These are phyloP conservation scores for Athetis lepigone DNA, from an alignment of 2,888 invertebrate species.

Conservation along the genomic window DNA sequence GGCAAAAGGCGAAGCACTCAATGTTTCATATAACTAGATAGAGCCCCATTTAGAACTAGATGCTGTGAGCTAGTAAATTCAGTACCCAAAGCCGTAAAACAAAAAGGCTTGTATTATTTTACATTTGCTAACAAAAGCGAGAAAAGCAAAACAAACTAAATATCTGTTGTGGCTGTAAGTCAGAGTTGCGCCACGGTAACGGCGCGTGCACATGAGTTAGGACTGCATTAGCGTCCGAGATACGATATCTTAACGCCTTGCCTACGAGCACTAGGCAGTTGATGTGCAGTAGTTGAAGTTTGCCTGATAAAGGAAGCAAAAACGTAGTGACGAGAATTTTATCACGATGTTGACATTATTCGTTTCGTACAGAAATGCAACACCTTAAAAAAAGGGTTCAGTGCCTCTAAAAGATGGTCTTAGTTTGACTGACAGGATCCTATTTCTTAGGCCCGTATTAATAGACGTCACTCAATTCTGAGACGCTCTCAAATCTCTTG, in stretches of 20 bases:
- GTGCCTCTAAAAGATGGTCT: too few relatives aligned
- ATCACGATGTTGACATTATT: too few relatives aligned
- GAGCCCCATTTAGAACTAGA: conserved; percentile 14
- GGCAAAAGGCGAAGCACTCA: not conserved
- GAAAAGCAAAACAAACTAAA: conserved; percentile 67
- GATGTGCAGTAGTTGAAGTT: conserved; percentile 52
- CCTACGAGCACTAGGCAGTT: conserved; percentile 51
- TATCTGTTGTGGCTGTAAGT: conserved; percentile 73
- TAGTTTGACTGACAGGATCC: too few relatives aligned
- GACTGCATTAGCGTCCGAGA: conserved; percentile 86
- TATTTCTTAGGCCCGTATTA: too few relatives aligned
- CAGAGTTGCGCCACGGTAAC: conserved; percentile 77
- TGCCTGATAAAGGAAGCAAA: too few relatives aligned
- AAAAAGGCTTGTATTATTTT: conserved; percentile 51
- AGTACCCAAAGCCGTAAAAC: conserved; percentile 39
- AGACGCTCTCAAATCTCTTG: too few relatives aligned
- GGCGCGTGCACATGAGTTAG: conserved; percentile 87
- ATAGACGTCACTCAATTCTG: too few relatives aligned
- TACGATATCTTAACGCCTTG: conserved; percentile 86
- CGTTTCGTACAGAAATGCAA: too few relatives aligned
- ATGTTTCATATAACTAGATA: conserved; percentile 4
- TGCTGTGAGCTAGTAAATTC: conserved; percentile 39
- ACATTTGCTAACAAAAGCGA: conserved; percentile 58
- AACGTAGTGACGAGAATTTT: too few relatives aligned
- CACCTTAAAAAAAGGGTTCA: too few relatives aligned